These are phyloP conservation scores for Scaptomyza pallida DNA, from an alignment of 1,140 invertebrate genomes.

Conservation along the genomic window DNA sequence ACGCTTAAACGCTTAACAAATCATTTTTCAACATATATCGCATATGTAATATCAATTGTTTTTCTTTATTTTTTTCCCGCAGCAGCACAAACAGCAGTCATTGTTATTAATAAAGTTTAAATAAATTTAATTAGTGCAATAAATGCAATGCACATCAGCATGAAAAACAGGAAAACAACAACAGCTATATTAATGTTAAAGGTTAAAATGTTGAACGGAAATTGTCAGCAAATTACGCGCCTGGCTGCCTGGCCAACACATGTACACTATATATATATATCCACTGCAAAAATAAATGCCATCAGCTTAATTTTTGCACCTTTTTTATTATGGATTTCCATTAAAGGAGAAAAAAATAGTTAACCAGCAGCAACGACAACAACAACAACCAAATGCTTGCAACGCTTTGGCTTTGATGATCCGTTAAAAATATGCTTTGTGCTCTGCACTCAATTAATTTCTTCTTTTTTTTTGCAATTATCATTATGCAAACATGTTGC, in stretches of 20 bases:
- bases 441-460: slow-evolving; percentile 65
- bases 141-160: slow-evolving; percentile 44
- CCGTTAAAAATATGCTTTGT: slow-evolving; percentile 69
- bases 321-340: slow-evolving; percentile 56
- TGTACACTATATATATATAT: slow-evolving; percentile 31
- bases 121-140: slow-evolving; percentile 75
- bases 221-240: slow-evolving; percentile 69
- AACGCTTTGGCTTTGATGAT: slow-evolving; percentile 26
- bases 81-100: slow-evolving; percentile 12
- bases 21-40: slow-evolving; percentile 19
- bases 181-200: neutral
- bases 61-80: slow-evolving; percentile 1
- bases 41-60: neutral
- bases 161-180: neutral
- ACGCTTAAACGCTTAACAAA: slow-evolving; percentile 36
- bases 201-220: slow-evolving; percentile 43
- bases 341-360: slow-evolving; percentile 32
- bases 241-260: slow-evolving; percentile 30
- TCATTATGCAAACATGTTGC: slow-evolving; percentile 60
- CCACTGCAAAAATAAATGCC: slow-evolving; percentile 59
- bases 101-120: slow-evolving; percentile 73
- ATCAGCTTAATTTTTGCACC: slow-evolving; percentile 15
- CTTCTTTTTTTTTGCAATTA: slow-evolving; percentile 68
- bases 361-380: slow-evolving; percentile 12
- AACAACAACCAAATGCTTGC: no score